Percentiles rank a stretch among this genome's conserved stretches.
phyloP scores from a whole-genome alignment of 2,888 invertebrate species.

The Acheta domesticus region DNA sequence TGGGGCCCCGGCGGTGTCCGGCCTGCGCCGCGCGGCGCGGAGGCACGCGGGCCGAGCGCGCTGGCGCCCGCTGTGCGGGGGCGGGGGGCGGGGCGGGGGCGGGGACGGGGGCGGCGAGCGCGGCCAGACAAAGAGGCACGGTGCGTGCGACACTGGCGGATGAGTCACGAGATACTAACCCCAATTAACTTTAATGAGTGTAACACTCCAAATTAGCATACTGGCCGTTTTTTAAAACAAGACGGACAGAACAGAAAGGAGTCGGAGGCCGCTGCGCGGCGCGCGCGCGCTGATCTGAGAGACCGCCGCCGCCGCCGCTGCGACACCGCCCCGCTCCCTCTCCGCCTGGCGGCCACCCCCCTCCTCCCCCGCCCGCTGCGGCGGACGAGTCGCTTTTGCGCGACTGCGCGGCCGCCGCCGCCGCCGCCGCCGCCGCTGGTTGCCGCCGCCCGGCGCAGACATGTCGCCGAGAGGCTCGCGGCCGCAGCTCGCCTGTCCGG shows the following conservation, averaged over 20 bases:
- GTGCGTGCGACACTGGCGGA: not conserved
- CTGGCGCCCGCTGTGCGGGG: not conserved
- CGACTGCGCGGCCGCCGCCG: no score
- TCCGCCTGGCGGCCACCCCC: no score
- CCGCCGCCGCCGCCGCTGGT: no score
- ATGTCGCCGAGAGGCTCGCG: no score
- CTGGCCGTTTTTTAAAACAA: conserved; percentile 18
- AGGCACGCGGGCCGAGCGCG: not conserved
- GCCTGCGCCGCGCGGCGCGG: not conserved
- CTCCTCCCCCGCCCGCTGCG: no score
- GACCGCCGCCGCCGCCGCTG: not conserved
- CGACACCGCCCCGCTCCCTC: not conserved
- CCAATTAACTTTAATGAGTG: conserved; percentile 1
- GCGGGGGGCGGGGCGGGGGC: not conserved
- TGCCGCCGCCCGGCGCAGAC: no score
- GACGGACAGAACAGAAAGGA: not conserved
- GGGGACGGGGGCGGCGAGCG: not conserved
- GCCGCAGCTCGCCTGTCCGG: no score
- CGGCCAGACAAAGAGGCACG: conserved; percentile 6
- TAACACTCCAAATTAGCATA: conserved; percentile 10
- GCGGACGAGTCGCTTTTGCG: no score
- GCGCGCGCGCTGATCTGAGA: conserved; percentile 5
- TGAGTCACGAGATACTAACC: conserved; percentile 9
- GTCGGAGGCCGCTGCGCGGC: not conserved
- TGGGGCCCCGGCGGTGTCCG: not conserved